Base-by-base conservation (phyloP, 2,888 invertebrate genomes). In the Philonicus albiceps region DNA sequence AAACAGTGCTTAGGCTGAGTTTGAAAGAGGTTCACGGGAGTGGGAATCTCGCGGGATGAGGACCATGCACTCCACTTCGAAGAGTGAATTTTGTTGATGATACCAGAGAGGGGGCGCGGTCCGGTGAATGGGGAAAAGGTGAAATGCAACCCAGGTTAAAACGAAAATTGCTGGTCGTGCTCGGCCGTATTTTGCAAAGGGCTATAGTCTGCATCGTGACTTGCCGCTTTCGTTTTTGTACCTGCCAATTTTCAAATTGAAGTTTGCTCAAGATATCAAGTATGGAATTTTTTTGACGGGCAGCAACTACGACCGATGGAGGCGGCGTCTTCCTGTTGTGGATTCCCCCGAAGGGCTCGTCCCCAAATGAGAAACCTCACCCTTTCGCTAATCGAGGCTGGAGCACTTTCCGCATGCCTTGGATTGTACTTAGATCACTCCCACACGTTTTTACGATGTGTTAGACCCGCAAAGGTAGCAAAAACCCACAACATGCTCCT, bases 151-250 rank as follows among this genome's bases (percentile, higher is more conserved):
- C 83, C 49, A 40, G 64, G 22, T 37, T 83, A 37, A 83, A 37
- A 83, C 34, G 83, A 83, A 83, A 83, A 83, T 83, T 83, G 83
- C 37, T 40, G 80, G 49, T 83, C 83, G 34, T 64, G 64, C n/a
- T 19, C 55, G 83, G 49, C 37, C 16, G 64, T 64, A 34, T 83
- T 83, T 83, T 64, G 37, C 40, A 64, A 72, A 27, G 72, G 64
- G 83, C 13, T 64, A 83, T 83, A 64, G 83, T 83, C 83, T 83
- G 83, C 34, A 83, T 83, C 83, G 83, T 83, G 83, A 83, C 72
- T 55, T 55, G 83, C 55, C 30, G 80, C 37, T 43, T 80, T 80
- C 49, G 34, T 37, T 83, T 64, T 83, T 83, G 83, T 55, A 64
- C 80, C 80, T 27, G 80, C 72, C 72, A 83, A 83, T 83, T 83